A percentile compares a stretch with the other conserved stretches of the same genome.
Evolutionary conservation across 2,888 invertebrate genomes (phyloP).

Genomic region (Acanthococcus lagerstroemiae): DNA sequence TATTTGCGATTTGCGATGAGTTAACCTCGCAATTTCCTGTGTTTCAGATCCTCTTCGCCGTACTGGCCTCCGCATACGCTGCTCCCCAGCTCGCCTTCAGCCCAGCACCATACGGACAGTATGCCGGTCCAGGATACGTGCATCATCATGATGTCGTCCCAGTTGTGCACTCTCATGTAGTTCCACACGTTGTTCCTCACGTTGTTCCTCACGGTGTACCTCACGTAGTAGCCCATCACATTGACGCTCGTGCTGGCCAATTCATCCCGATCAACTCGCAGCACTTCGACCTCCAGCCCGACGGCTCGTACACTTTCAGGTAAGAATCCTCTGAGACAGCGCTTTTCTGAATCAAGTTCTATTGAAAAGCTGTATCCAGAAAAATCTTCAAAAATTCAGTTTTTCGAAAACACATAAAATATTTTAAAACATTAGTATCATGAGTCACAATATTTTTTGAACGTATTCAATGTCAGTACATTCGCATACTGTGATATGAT

Average conservation of each 20-base stretch:
- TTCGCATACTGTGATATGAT: too few species aligned
- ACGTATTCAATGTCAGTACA: too few species aligned
- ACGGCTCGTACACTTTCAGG: conserved; percentile 40
- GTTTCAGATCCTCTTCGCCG: neutral
- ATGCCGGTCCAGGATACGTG: neutral
- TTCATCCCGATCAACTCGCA: conserved; percentile 39
- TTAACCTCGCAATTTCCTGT: neutral
- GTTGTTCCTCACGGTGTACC: neutral
- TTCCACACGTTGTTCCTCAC: neutral
- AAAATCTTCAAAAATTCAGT: too few species aligned
- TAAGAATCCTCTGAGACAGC: conserved; percentile 32
- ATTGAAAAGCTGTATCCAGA: too few species aligned
- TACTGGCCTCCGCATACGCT: neutral
- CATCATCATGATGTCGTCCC: neutral
- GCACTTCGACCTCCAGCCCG: conserved; percentile 39
- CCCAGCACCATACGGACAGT: neutral
- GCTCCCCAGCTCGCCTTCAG: too few species aligned
- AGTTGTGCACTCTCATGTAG: neutral
- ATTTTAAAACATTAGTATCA: too few species aligned
- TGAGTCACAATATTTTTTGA: too few species aligned
- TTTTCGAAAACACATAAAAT: too few species aligned
- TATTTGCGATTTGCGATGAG: too few species aligned
- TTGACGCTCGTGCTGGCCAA: conserved; percentile 30
- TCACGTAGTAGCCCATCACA: neutral
- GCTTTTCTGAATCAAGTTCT: neutral